Evolutionary conservation across 2,797 vertebrate genomes (phyloP).

Genomic region (Picus viridis): DNA sequence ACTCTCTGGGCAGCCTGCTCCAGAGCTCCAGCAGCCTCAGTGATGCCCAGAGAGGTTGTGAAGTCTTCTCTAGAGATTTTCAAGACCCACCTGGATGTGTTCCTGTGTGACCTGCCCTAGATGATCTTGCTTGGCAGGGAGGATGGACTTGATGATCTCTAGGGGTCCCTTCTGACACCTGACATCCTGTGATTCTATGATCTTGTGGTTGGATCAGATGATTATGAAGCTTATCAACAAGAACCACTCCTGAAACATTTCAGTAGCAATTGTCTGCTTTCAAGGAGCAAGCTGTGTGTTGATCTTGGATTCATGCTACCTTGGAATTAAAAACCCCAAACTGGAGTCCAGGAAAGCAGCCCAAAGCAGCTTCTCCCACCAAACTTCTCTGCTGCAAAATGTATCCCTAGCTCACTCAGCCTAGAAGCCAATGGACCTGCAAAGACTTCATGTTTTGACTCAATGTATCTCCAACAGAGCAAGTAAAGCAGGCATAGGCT

Average conservation of each 20-base stretch:
- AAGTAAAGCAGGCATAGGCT: not conserved
- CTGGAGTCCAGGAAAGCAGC: not conserved
- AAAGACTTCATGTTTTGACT: fast-evolving
- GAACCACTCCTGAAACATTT: not conserved
- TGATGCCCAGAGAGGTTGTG: too few relatives aligned
- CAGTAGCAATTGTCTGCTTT: not conserved
- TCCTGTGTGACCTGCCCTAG: too few relatives aligned
- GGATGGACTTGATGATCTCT: too few relatives aligned
- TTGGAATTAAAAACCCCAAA: not conserved
- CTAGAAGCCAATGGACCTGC: not conserved
- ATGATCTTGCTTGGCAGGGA: too few relatives aligned
- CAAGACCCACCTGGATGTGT: too few relatives aligned
- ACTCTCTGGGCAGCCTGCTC: too few relatives aligned
- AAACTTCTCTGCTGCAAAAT: not conserved
- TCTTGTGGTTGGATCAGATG: not conserved
- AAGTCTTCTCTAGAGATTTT: too few relatives aligned
- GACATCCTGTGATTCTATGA: too few relatives aligned
- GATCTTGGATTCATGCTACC: not conserved
- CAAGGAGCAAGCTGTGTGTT: not conserved
- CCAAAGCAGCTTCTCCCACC: not conserved
- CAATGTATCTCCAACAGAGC: not conserved
- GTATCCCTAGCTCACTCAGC: not conserved
- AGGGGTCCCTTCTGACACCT: too few relatives aligned
- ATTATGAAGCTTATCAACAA: not conserved
- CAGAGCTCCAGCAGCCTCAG: too few relatives aligned